Evolutionary conservation across 2,888 invertebrate species (phyloP).

Genomic region (Macrophya alboannulata): DNA sequence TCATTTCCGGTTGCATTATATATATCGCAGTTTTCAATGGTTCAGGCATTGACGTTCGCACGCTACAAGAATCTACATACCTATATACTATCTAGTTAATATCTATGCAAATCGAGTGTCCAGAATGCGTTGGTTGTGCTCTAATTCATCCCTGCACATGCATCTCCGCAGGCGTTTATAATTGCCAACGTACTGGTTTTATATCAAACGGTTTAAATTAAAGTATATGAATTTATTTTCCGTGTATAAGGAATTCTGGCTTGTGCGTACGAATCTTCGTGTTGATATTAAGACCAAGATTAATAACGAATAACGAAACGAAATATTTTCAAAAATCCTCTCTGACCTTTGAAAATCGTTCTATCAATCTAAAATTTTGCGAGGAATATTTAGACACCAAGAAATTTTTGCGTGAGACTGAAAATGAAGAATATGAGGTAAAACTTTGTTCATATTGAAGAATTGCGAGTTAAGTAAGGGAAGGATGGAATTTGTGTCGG

Average conservation of each 20-base stretch:
- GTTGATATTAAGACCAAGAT: too few relatives aligned
- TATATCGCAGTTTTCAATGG: not conserved
- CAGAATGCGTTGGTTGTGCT: constrained; percentile 9
- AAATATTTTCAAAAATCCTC: too few relatives aligned
- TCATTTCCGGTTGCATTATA: not conserved
- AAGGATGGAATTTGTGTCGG: constrained; percentile 2
- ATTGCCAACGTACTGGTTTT: not conserved
- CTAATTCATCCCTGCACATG: constrained; percentile 11
- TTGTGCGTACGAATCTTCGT: too few relatives aligned
- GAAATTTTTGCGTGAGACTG: too few relatives aligned
- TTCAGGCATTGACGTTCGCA: not conserved
- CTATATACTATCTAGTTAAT: constrained; percentile 14
- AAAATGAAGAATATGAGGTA: not conserved
- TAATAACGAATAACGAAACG: too few relatives aligned
- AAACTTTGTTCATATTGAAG: not conserved
- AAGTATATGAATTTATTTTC: not conserved
- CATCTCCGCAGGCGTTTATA: constrained; percentile 3
- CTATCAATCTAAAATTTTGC: too few relatives aligned
- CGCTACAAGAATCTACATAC: not conserved
- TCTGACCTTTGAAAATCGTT: too few relatives aligned
- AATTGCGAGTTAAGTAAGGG: not conserved
- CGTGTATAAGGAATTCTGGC: not conserved
- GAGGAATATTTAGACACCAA: too few relatives aligned
- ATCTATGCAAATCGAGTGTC: constrained; percentile 38
- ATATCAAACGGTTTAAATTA: constrained; percentile 14